A percentile compares a stretch with the other conserved stretches of the same genome.
These are phyloP conservation scores for Fratercula arctica DNA, from an alignment of 2,797 vertebrate genomes.

Conservation along the genomic window DNA sequence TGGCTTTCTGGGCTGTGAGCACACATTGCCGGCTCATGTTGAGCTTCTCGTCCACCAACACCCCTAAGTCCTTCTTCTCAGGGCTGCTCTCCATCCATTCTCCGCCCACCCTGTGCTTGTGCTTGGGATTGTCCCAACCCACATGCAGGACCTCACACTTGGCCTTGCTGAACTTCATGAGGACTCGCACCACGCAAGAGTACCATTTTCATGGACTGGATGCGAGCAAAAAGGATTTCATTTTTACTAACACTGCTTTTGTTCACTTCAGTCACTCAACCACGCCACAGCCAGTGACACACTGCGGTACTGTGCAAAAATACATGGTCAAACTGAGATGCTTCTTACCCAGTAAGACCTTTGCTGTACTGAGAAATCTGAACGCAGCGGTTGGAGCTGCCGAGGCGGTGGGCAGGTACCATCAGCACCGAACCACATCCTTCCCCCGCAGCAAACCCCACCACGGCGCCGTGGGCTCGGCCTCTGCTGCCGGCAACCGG, in stretches of 20 bases:
- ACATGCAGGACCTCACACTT: background rate
- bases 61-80: background rate
- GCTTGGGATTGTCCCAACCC: background rate
- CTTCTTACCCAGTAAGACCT: background rate
- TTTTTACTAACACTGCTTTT: slow-evolving; percentile 9
- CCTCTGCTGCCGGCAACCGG: background rate
- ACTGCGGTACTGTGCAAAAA: background rate
- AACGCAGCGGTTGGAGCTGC: background rate
- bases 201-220: background rate
- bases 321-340: background rate
- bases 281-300: slow-evolving; percentile 20
- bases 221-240: background rate
- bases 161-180: background rate
- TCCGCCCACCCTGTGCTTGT: background rate
- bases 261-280: background rate
- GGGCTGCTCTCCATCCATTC: background rate
- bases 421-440: background rate
- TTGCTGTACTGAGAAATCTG: background rate
- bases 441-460: background rate
- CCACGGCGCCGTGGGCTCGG: accelerated
- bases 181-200: background rate
- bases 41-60: background rate
- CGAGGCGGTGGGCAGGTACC: background rate
- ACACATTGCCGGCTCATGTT: no score
- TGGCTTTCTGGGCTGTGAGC: background rate